phyloP scores from a whole-genome alignment of 2,113 vertebrate species.

The Manacus vitellinus region DNA sequence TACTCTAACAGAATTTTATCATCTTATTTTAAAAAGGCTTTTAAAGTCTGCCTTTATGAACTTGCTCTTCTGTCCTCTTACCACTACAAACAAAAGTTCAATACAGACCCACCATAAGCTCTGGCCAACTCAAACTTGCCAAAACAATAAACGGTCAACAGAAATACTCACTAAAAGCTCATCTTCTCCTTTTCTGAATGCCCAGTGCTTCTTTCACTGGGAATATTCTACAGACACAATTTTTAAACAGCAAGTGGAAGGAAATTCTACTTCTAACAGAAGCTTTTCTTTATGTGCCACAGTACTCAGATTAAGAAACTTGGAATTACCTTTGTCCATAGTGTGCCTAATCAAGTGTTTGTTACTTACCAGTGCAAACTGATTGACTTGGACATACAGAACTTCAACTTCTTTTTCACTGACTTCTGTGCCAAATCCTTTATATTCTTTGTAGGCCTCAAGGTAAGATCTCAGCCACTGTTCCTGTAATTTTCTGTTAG shows the following conservation, averaged over 20 bases:
- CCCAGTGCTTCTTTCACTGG: neutral
- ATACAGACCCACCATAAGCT: neutral
- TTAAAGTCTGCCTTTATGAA: neutral
- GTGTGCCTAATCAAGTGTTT: neutral
- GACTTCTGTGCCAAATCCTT: constrained; percentile 83
- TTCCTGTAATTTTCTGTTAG: constrained; percentile 83
- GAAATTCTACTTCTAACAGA: neutral
- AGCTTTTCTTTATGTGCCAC: neutral
- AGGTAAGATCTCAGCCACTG: constrained; percentile 93
- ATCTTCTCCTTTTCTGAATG: neutral
- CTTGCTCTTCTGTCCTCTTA: neutral
- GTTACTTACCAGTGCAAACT: constrained; percentile 90
- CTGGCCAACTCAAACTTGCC: neutral
- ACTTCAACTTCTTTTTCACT: constrained; percentile 88
- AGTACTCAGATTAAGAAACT: neutral
- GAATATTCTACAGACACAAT: neutral
- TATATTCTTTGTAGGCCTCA: constrained; percentile 91
- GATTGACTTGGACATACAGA: constrained; percentile 96
- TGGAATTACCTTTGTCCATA: neutral
- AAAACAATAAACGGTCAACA: neutral
- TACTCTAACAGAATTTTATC: neutral
- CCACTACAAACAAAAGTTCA: neutral
- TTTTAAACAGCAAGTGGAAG: neutral
- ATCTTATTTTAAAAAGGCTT: neutral
- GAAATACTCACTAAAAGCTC: neutral